Conservation (phyloP, 2,888 invertebrate genomes). For the Cheilosia scutellata region DNA sequence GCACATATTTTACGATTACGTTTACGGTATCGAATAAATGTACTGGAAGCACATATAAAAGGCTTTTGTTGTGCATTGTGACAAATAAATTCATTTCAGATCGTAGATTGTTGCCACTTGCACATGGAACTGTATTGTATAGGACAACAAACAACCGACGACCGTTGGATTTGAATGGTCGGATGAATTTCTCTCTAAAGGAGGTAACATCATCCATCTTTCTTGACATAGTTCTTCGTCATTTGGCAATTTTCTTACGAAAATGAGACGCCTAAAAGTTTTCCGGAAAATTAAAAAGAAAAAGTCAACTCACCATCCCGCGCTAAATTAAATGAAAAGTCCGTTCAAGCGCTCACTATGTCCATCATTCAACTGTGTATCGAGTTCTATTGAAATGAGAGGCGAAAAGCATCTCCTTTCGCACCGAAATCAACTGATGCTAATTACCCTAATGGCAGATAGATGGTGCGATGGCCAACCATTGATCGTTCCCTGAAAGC, state of each 20-base stretch:
- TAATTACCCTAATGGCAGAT: conserved; percentile 73
- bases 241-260: no score
- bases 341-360: neutral
- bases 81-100: conserved; percentile 43
- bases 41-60: conserved; percentile 53
- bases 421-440: conserved; percentile 69
- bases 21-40: conserved; percentile 52
- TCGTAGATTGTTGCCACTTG: conserved; percentile 27
- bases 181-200: neutral
- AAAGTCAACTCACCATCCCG: conserved; percentile 54
- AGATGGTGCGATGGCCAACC: conserved; percentile 43
- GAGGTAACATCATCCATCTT: neutral
- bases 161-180: neutral
- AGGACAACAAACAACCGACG: no score
- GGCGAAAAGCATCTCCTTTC: conserved; percentile 30
- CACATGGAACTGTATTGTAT: neutral
- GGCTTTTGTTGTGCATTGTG: conserved; percentile 45
- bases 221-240: neutral
- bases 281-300: conserved; percentile 66
- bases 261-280: conserved; percentile 64
- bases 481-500: conserved; percentile 36
- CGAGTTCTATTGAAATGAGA: conserved; percentile 35
- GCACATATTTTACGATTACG: conserved; percentile 60
- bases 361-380: conserved; percentile 38
- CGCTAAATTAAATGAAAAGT: conserved; percentile 57